Conservation (phyloP, 2,113 vertebrate species). For the Pteropus alecto region DNA sequence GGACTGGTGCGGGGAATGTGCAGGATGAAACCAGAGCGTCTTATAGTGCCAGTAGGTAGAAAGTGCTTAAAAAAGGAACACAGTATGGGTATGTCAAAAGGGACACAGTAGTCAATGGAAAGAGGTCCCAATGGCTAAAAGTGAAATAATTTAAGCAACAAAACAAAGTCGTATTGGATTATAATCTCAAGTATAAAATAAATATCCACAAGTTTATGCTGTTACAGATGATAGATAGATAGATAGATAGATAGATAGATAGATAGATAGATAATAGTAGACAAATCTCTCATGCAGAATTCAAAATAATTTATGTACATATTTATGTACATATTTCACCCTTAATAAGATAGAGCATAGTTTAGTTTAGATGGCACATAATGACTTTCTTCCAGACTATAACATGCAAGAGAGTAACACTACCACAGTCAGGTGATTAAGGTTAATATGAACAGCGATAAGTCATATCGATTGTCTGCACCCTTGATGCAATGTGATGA, state of each 20-base stretch:
- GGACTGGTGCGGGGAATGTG: neutral
- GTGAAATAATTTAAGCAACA: neutral
- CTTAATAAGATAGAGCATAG: neutral
- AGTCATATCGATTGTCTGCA: neutral
- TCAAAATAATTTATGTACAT: neutral
- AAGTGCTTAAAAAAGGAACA: neutral
- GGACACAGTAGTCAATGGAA: neutral
- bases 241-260: neutral
- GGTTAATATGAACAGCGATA: too few species aligned
- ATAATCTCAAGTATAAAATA: neutral
- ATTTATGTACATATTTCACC: neutral
- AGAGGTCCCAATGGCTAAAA: neutral
- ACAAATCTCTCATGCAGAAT: neutral
- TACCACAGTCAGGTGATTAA: neutral
- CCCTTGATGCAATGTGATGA: neutral
- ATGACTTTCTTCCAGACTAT: neutral
- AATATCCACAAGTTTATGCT: neutral
- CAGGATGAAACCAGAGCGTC: neutral
- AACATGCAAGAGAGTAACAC: neutral
- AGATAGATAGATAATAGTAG: neutral
- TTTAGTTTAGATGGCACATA: neutral
- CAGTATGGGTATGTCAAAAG: neutral
- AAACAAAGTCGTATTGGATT: neutral
- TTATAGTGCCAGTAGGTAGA: neutral
- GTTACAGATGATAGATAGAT: neutral